These are phyloP conservation scores for Drosophila leontia DNA, from an alignment of 1,140 invertebrate genomes.

Conservation along the genomic window DNA sequence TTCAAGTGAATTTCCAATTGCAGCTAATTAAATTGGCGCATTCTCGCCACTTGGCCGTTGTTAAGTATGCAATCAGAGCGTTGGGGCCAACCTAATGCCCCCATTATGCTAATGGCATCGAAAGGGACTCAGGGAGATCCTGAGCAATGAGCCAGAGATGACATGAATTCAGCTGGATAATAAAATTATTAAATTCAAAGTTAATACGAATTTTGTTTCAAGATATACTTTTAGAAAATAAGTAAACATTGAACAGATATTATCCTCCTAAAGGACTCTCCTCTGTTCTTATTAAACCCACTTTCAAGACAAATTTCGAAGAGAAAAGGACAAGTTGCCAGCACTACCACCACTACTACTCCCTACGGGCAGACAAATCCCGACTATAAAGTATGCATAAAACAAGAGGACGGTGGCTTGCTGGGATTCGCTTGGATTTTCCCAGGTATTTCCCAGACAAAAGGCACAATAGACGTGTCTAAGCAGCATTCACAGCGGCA, in stretches of 20 bases:
- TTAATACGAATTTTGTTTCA: too few species aligned
- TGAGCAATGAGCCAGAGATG: slow-evolving; percentile 20
- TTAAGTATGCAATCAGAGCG: slow-evolving; percentile 74
- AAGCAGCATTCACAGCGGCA: slow-evolving; percentile 50
- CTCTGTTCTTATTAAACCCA: not conserved
- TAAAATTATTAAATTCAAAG: too few species aligned
- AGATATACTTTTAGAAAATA: not conserved
- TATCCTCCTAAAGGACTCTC: not conserved
- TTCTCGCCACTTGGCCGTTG: slow-evolving; percentile 45
- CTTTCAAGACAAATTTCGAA: slow-evolving; percentile 1
- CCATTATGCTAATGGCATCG: slow-evolving; percentile 82
- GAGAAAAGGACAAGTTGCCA: slow-evolving; percentile 15
- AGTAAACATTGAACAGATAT: not conserved
- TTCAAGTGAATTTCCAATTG: slow-evolving; percentile 48
- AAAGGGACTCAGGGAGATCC: slow-evolving; percentile 42
- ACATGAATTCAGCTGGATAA: not conserved
- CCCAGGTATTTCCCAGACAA: slow-evolving; percentile 58
- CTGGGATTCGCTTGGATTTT: slow-evolving; percentile 17
- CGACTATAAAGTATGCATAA: slow-evolving; percentile 51
- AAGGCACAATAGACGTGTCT: slow-evolving; percentile 73
- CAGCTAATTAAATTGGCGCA: slow-evolving; percentile 77
- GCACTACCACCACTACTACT: slow-evolving; percentile 37
- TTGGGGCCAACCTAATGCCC: slow-evolving; percentile 69
- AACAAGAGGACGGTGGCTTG: not conserved
- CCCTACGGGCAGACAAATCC: slow-evolving; percentile 56